Evolutionary conservation across 2,888 invertebrate genomes (phyloP), one percentile per base, ranked within the genome.

Genomic region (Epinotia bilunana): DNA sequence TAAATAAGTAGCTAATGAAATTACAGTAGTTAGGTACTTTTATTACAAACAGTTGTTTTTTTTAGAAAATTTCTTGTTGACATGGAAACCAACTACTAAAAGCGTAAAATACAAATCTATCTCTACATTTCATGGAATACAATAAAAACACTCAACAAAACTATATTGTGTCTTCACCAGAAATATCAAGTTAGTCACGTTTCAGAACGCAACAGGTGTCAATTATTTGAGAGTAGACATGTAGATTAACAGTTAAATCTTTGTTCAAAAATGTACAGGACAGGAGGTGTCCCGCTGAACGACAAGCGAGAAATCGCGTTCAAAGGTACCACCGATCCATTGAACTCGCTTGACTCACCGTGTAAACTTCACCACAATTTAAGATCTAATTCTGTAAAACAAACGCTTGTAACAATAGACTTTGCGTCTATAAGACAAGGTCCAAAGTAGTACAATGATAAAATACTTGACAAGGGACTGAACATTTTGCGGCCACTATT

Each of bases 281-380:
- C 70, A 71, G 57, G 63, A 58, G 28, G 20, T 5, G 69, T 63
- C 63, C 20, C 57, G 33, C 6, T 64, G 63, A 69, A 28, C 28
- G 74, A 70, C 74, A 70, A 46, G n/a, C 74, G 74, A 16, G 33
- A 70, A 74, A 74, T 74, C 69, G 49, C 18, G 20, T 33, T 74
- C 12, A 57, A 58, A 74, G 58, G 46, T 69, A 49, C 46, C 62
- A 33, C 18, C 61, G 23, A 74, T 63, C 74, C 63, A 63, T 69
- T 63, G 74, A 74, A 69, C 63, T 70, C 46, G 74, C 49, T 69
- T 58, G 69, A 69, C 49, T 73, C 73, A 67, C 60, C 23, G 28
- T 28, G 58, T 69, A 58, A 43, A 46, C 23, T 60, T 60, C n/a
- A n/a, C 16, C n/a, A 58, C 43, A 12, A 60, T 69, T 69, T 60